Evolutionary conservation across 2,888 invertebrate species (phyloP).

Genomic region (Aporophyla lueneburgensis): DNA sequence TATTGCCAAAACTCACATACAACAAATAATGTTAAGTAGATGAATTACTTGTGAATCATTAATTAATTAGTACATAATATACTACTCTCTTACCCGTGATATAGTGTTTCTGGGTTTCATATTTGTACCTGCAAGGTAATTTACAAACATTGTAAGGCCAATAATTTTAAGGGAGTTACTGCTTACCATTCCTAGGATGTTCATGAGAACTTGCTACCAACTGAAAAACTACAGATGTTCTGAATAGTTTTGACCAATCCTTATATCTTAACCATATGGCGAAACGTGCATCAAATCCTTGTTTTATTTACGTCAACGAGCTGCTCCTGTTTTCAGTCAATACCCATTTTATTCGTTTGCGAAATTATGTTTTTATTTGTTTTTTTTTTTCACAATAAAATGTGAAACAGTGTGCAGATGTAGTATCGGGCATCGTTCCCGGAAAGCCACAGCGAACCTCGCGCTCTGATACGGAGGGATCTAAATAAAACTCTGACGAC

Average conservation of each 20-base stretch:
- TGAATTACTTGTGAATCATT: constrained; percentile 19
- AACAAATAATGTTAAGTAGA: constrained; percentile 30
- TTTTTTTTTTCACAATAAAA: constrained; percentile 68
- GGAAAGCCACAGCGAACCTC: constrained; percentile 70
- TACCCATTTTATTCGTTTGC: constrained; percentile 45
- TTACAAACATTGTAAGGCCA: not conserved
- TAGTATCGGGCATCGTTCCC: constrained; percentile 75
- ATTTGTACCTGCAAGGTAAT: not conserved
- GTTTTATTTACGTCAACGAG: constrained; percentile 30
- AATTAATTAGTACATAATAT: constrained; percentile 25
- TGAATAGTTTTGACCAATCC: not conserved
- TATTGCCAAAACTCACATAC: constrained; percentile 23
- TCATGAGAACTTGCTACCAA: not conserved
- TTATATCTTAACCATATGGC: not conserved
- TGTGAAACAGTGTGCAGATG: constrained; percentile 67
- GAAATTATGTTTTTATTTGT: constrained; percentile 67
- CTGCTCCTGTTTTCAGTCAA: constrained; percentile 52
- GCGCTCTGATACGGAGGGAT: constrained; percentile 68
- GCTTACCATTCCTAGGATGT: not conserved
- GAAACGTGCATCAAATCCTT: constrained; percentile 13
- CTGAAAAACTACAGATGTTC: not conserved
- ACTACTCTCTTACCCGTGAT: not conserved
- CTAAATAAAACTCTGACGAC: constrained; percentile 77
- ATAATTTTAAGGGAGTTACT: not conserved
- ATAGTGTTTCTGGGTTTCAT: not conserved